Evolutionary conservation across 2,888 invertebrate species (phyloP), one percentile per base, ranked within the genome.

Genomic region (Idaea biselata): DNA sequence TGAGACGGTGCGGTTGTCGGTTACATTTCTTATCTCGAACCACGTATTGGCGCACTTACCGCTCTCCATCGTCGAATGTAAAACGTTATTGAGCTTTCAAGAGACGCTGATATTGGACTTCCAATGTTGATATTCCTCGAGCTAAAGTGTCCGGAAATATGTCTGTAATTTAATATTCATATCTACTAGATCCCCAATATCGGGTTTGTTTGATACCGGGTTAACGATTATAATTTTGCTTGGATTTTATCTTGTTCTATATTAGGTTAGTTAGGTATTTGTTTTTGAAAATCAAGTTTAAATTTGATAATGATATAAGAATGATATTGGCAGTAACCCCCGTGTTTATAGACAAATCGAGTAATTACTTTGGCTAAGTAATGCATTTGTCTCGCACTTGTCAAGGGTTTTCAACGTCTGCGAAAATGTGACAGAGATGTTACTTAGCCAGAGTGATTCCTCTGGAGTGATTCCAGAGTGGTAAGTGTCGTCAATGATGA

Each of bases 31-130:
- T 87, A 88, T 87, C 87, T 79, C 71, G 60, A 67, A 73, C 72
- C 75, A 79, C 80, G 80, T 83, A 86, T 84, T 82, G 82, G 79
- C 77, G 77, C 80, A 79, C 81, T 86, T 83, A 85, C 82, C 75
- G 79, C 81, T 79, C 75, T 77, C 73, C 73, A 72, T 72, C 76
- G 75, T 60, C 78, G 82, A 82, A 80, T 83, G 82, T 85, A 83
- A 83, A 85, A 79, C 81, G 83, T 84, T 87, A 87, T 86, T 84
- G 84, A 83, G 79, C 77, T 78, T 78, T 79, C 79, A 78, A 78
- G 73, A 75, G 73, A 75, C 68, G 73, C 76, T 73, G 80, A 86
- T 85, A 86, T 86, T 86, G 82, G 79, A 83, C 82, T 79, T 79
- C 69, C 70, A 82, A 77, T 75, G 80, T 74, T 73, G 77, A 80